Percentiles rank a stretch among this genome's conserved stretches.
Conservation (phyloP, 2,113 vertebrate species). For the Nymphicus hollandicus region DNA sequence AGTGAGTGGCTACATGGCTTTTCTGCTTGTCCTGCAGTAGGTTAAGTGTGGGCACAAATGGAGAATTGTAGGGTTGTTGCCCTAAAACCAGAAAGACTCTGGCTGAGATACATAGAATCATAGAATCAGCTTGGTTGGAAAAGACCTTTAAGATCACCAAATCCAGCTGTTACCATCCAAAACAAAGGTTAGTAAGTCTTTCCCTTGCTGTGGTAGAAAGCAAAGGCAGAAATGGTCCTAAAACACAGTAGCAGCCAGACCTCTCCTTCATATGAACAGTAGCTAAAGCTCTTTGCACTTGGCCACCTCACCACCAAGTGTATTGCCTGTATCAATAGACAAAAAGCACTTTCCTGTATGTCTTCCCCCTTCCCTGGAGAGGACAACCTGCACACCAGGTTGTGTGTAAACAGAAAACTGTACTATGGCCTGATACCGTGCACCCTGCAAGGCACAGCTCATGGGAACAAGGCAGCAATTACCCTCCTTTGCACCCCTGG, state of each 20-base stretch:
- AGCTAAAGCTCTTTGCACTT: not conserved
- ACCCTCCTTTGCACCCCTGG: not conserved
- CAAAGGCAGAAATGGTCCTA: not conserved
- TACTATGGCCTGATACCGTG: rapidly evolving
- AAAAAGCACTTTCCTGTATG: not conserved
- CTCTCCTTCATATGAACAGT: not conserved
- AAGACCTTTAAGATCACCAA: not conserved
- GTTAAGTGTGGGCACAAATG: rapidly evolving
- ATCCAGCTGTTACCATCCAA: not conserved
- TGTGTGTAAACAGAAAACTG: not conserved
- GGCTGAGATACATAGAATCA: not conserved
- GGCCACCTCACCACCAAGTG: not conserved
- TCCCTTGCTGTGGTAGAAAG: not conserved
- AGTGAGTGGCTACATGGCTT: not conserved
- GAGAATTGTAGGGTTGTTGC: not conserved
- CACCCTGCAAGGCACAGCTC: not conserved
- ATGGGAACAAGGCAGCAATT: not conserved
- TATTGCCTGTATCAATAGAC: not conserved
- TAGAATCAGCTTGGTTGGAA: not conserved
- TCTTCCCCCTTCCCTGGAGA: not conserved
- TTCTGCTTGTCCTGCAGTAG: not conserved
- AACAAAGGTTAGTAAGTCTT: not conserved
- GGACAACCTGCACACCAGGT: not conserved
- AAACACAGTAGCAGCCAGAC: not conserved
- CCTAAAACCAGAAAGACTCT: not conserved